Evolutionary conservation across 2,113 vertebrate genomes (phyloP).

Genomic region (Microtus oregoni): DNA sequence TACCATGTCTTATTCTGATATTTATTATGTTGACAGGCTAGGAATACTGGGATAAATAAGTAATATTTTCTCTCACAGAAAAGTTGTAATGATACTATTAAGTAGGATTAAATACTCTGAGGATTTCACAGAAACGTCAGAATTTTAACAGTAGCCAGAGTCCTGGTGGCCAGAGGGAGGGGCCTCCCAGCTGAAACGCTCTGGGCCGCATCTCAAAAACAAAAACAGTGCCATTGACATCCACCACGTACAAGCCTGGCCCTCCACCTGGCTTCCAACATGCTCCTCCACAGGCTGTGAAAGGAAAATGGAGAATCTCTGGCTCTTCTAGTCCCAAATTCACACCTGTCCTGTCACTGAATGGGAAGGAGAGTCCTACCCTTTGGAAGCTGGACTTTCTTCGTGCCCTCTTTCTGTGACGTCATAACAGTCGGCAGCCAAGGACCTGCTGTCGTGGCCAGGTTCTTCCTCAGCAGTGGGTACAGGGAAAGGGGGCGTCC

Average conservation of each 20-base stretch:
- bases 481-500: neutral
- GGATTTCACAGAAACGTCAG: conserved; percentile 88
- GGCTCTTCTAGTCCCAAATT: conserved; percentile 55
- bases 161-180: conserved; percentile 77
- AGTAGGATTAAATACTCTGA: conserved; percentile 85
- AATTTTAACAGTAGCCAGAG: conserved; percentile 83
- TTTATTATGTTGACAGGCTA: conserved; percentile 84
- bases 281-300: conserved; percentile 25
- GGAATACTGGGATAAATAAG: conserved; percentile 85
- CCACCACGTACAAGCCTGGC: conserved; percentile 60
- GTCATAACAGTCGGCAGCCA: conserved; percentile 23
- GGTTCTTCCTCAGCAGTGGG: neutral
- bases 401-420: conserved; percentile 33
- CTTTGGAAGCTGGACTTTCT: conserved; percentile 13
- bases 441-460: neutral
- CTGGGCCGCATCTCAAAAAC: conserved; percentile 75
- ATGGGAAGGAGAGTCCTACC: neutral
- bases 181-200: conserved; percentile 70
- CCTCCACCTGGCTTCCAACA: conserved; percentile 52
- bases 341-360: conserved; percentile 49
- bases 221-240: conserved; percentile 63
- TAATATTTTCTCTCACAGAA: conserved; percentile 85
- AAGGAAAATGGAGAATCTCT: conserved; percentile 74
- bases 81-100: conserved; percentile 82
- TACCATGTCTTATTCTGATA: conserved; percentile 77